Percentiles rank a stretch among this genome's conserved stretches.
phyloP scores from a whole-genome alignment of 2,113 vertebrate species.

The Galbula dea region DNA sequence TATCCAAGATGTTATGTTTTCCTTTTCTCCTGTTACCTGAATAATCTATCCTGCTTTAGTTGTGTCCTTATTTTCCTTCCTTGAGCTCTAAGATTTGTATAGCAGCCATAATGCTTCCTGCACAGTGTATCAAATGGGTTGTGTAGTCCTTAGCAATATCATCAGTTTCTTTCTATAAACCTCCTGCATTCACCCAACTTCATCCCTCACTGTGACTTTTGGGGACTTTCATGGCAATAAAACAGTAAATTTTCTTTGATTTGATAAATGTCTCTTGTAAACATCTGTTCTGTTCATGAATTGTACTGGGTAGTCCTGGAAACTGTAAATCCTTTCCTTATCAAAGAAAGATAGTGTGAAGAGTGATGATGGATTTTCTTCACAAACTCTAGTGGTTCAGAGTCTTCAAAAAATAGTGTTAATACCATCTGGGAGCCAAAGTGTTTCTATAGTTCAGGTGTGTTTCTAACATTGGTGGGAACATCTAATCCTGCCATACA shows the following conservation, averaged over 20 bases:
- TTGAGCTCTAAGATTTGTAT: constrained; percentile 3
- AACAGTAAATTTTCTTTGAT: neutral
- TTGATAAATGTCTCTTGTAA: neutral
- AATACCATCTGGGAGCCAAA: neutral
- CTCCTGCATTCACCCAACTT: neutral
- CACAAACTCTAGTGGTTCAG: neutral
- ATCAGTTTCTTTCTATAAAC: neutral
- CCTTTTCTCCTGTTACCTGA: neutral
- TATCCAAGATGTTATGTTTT: neutral
- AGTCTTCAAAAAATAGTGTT: neutral
- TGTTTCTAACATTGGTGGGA: neutral
- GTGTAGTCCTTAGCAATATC: neutral
- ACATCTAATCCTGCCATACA: neutral
- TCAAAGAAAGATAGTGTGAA: neutral
- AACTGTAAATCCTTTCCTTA: neutral
- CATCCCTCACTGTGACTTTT: neutral
- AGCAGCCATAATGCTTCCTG: neutral
- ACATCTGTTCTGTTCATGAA: neutral
- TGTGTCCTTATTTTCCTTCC: neutral
- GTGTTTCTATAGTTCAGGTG: neutral
- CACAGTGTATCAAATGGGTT: neutral
- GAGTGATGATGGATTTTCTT: neutral
- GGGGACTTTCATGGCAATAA: neutral
- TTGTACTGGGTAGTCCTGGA: neutral
- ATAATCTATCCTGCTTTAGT: neutral